These are phyloP conservation scores for Agonopterix subpropinquella DNA, from an alignment of 2,888 invertebrate genomes.

Conservation along the genomic window DNA sequence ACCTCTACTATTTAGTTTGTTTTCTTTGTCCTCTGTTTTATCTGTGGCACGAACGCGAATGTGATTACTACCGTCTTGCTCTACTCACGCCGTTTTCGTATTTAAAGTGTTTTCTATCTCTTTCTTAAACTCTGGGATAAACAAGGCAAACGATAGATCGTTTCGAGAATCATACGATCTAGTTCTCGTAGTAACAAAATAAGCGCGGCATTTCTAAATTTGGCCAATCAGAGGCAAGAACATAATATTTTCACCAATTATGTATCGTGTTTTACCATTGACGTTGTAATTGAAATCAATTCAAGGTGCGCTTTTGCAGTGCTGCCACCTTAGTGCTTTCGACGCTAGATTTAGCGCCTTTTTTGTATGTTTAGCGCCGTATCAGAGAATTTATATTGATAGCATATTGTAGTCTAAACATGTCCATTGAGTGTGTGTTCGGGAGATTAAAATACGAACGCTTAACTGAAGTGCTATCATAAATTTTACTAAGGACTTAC, in stretches of 20 bases:
- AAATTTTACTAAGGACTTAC: no score
- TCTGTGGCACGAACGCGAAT: background rate
- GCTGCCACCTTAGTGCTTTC: background rate
- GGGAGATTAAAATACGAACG: no score
- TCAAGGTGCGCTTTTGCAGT: conserved; percentile 5
- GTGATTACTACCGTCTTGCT: background rate
- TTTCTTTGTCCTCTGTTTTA: background rate
- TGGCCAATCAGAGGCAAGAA: background rate
- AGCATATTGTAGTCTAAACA: no score
- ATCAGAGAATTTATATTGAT: no score
- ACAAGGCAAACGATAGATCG: background rate
- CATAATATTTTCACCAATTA: background rate
- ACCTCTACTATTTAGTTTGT: background rate
- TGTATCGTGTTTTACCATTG: background rate
- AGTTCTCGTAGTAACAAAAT: background rate
- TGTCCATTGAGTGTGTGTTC: no score
- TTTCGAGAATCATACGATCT: background rate
- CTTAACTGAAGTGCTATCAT: no score
- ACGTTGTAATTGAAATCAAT: background rate
- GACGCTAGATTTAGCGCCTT: no score
- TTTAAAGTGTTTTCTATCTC: background rate
- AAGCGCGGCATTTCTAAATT: background rate
- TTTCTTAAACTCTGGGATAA: background rate
- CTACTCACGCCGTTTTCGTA: background rate
- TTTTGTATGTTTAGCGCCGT: no score